Evolutionary conservation across 2,888 invertebrate species (phyloP), one percentile per base, ranked within the genome.

Genomic region (Sarcophaga carnaria): DNA sequence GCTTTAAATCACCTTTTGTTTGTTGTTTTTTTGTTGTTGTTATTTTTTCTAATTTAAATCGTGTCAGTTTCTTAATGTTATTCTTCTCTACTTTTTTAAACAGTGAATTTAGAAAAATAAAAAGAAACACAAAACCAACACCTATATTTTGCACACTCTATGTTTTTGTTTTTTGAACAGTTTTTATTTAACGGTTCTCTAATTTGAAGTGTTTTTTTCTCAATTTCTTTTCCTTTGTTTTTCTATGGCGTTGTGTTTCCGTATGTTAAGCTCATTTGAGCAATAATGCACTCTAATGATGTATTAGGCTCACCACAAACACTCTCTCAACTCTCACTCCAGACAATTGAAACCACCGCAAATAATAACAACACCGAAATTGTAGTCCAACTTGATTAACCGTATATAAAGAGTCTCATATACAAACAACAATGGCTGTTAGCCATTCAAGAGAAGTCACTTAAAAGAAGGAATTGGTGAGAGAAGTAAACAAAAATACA

Each of bases 381-480:
- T 54, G 62, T 45, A 63, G 11, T 59, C 69, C 20, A 74, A 83
- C 67, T 74, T 60, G 72, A 74, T 70, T 70, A 70, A 76, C 54
- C 27, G 45, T 70, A 37, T 25, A 12, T 71, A 76, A 82, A 64
- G 10, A 45, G 45, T 67, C 54, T 54, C 12, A 1, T 54, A 4
- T 3, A 54, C 2, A 14, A 2, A 49, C 12, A 54, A 4, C 3
- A 14, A 54, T 17, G 54, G 12, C 17, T 12, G 5, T 49, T 49
- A 49, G 14, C 11, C 49, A 14, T 49, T 49, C 14, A 49, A 54
- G 54, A 54, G 37, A 37, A 37, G 37, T 37, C 6, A 37, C 37
- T 37, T 37, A 37, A 37, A 37, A 37, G 37, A 37, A 37, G 54
- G 54, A 54, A 54, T 54, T 54, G 54, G 54, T 54, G 17, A 54